phyloP scores from a whole-genome alignment of 2,113 vertebrate genomes.

The Coregonus clupeaformis region DNA sequence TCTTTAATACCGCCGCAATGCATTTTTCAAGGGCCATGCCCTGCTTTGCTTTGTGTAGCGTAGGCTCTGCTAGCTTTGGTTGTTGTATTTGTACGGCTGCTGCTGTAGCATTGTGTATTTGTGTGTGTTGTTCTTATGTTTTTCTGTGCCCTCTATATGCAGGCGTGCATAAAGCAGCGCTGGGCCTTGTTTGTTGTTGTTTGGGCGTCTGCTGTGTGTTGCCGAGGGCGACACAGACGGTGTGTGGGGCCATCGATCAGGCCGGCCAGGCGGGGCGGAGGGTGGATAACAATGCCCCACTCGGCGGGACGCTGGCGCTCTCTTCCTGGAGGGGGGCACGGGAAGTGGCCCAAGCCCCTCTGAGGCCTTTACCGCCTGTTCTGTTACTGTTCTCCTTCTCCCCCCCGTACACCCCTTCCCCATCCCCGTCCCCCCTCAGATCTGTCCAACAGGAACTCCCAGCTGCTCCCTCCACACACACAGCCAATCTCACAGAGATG shows the following conservation, averaged over 20 bases:
- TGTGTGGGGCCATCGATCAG: slow-evolving; percentile 59
- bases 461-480: slow-evolving; percentile 11
- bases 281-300: slow-evolving; percentile 73
- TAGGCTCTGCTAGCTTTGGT: too few species aligned
- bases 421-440: too few species aligned
- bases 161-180: slow-evolving; percentile 8
- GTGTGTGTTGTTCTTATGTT: too few species aligned
- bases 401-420: too few species aligned
- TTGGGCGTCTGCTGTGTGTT: slow-evolving; percentile 61
- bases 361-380: too few species aligned
- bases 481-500: background rate
- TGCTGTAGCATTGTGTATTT: too few species aligned
- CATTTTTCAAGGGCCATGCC: too few species aligned
- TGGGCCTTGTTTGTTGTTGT: slow-evolving; percentile 68
- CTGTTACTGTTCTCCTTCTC: too few species aligned
- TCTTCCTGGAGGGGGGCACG: slow-evolving; percentile 64
- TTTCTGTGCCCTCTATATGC: background rate
- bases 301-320: slow-evolving; percentile 67
- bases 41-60: too few species aligned
- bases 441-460: slow-evolving; percentile 27
- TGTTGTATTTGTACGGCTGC: too few species aligned
- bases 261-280: slow-evolving; percentile 49
- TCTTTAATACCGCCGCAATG: too few species aligned
- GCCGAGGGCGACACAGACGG: slow-evolving; percentile 58
- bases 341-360: too few species aligned